Evolutionary conservation across 2,888 invertebrate species (phyloP).

Genomic region (Prosapia bicincta): DNA sequence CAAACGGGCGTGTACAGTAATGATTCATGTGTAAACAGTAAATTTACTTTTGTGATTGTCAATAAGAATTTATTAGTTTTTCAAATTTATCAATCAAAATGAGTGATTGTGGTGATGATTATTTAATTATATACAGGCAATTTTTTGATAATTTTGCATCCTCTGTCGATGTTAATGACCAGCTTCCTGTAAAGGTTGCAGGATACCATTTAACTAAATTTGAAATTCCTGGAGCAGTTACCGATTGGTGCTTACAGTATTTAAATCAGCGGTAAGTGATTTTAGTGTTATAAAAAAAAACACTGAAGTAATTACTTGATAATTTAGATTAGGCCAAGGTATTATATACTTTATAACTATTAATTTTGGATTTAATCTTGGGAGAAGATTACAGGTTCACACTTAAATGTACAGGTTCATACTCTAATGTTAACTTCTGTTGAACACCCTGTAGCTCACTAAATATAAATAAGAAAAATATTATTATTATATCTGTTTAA

Average conservation of each 20-base stretch:
- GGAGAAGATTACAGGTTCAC: no score
- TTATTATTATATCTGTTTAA: no score
- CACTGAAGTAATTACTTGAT: no score
- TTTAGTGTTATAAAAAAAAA: no score
- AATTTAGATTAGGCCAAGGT: no score
- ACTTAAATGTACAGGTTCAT: no score
- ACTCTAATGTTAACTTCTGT: no score
- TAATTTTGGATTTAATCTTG: no score
- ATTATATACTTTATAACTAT: no score
- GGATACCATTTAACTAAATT: conserved; percentile 63
- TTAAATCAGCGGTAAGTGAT: conserved; percentile 68
- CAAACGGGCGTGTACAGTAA: background rate
- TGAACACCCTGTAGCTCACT: no score
- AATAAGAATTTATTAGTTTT: background rate
- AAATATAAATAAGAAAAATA: no score
- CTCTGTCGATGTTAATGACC: conserved; percentile 66
- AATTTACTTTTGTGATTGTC: background rate
- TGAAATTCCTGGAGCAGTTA: conserved; percentile 70
- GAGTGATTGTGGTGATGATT: conserved; percentile 47
- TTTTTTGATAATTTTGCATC: conserved; percentile 70
- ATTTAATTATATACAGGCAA: conserved; percentile 63
- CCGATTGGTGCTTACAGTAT: conserved; percentile 74
- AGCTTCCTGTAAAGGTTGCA: conserved; percentile 68
- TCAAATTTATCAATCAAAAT: background rate
- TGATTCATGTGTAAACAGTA: background rate